A percentile compares a stretch with the other conserved stretches of the same genome.
These are phyloP conservation scores for Lethrus apterus DNA, from an alignment of 1,140 invertebrate species.

Conservation along the genomic window DNA sequence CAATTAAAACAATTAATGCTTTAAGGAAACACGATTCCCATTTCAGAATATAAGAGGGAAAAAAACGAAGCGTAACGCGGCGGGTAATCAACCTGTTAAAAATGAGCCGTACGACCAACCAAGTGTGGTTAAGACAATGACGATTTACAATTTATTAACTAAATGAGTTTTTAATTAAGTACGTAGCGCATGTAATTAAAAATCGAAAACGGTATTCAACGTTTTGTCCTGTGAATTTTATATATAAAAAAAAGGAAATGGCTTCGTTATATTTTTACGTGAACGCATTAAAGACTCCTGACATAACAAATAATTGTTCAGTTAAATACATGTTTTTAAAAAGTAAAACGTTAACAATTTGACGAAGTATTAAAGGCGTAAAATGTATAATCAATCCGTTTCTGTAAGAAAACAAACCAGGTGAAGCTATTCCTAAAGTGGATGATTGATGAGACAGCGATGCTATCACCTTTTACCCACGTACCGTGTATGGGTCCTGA, in stretches of 20 bases:
- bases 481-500: slow-evolving; percentile 40
- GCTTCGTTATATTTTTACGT: too few species aligned
- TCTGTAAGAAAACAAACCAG: too few species aligned
- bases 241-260: too few species aligned
- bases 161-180: slow-evolving; percentile 23
- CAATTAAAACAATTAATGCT: slow-evolving; percentile 22
- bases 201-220: too few species aligned
- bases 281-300: too few species aligned
- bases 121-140: slow-evolving; percentile 10
- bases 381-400: too few species aligned
- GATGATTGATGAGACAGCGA: slow-evolving; percentile 16
- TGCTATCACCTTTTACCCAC: slow-evolving; percentile 20
- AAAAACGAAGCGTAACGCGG: slow-evolving; percentile 1
- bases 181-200: slow-evolving; percentile 18
- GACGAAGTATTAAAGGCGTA: too few species aligned
- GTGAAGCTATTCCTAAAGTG: too few species aligned
- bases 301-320: too few species aligned
- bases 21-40: slow-evolving; percentile 7
- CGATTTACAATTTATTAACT: slow-evolving; percentile 22
- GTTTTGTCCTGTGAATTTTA: too few species aligned
- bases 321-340: too few species aligned
- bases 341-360: too few species aligned
- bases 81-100: not conserved
- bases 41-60: not conserved
- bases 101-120: not conserved